These are phyloP conservation scores for Sander lucioperca DNA, from an alignment of 2,113 vertebrate genomes.

Conservation along the genomic window DNA sequence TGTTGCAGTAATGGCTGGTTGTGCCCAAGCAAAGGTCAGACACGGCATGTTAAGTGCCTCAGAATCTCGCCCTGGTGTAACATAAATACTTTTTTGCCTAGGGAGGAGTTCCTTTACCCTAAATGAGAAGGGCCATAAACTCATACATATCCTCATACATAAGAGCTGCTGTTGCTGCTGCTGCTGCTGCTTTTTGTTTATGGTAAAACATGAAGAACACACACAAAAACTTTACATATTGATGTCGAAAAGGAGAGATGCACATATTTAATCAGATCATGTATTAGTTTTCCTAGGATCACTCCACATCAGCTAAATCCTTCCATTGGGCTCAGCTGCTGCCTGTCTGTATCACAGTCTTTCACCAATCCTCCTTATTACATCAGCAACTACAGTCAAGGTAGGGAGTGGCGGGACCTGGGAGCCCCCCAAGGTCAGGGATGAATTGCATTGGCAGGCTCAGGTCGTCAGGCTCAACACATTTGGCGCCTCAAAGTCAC, in stretches of 20 bases:
- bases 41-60: conserved; percentile 79
- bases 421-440: conserved; percentile 65
- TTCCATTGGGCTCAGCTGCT: conserved; percentile 38
- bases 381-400: conserved; percentile 13
- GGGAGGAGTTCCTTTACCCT: conserved; percentile 34
- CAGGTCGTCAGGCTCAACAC: conserved; percentile 70
- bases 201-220: neutral
- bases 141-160: conserved; percentile 1
- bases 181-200: conserved; percentile 42
- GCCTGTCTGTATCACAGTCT: conserved; percentile 8
- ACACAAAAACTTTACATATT: neutral
- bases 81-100: conserved; percentile 64
- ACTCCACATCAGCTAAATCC: conserved; percentile 24
- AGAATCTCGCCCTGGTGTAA: conserved; percentile 62
- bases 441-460: conserved; percentile 64
- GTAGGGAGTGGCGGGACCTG: neutral
- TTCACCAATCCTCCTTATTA: conserved; percentile 26
- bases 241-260: neutral
- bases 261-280: neutral
- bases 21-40: conserved; percentile 76
- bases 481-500: conserved; percentile 78
- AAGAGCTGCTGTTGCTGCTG: conserved; percentile 53
- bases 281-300: neutral
- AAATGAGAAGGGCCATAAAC: conserved; percentile 28
- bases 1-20: conserved; percentile 68